These are phyloP conservation scores for Monarcha castaneiventris DNA, from an alignment of 2,113 vertebrate genomes.

Conservation along the genomic window DNA sequence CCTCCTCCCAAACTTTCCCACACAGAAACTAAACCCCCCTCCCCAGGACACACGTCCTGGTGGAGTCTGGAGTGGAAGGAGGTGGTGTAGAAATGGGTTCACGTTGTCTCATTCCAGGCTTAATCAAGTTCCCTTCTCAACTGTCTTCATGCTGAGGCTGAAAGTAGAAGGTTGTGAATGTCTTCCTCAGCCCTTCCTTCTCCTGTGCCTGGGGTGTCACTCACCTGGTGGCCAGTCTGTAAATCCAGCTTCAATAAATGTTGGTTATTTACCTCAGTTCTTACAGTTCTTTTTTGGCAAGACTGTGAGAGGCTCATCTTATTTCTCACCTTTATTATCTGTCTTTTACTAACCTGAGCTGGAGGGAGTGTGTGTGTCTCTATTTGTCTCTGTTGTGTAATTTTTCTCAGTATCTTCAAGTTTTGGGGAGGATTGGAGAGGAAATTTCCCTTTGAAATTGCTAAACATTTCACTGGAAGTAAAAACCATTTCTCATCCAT, in stretches of 20 bases:
- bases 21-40: neutral
- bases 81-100: neutral
- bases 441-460: neutral
- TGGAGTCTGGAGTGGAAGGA: neutral
- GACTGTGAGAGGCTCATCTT: neutral
- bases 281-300: neutral
- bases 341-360: neutral
- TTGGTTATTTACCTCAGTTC: neutral
- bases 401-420: neutral
- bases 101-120: neutral
- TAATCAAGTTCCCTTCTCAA: neutral
- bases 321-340: neutral
- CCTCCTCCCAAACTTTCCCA: neutral
- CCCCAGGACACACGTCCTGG: neutral
- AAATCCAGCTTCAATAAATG: neutral
- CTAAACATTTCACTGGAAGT: neutral
- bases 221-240: neutral
- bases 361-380: neutral
- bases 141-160: accelerated
- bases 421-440: neutral
- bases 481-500: neutral
- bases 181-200: neutral
- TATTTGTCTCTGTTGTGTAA: neutral
- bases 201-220: neutral
- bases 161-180: neutral